These are phyloP conservation scores for Empis livida DNA, from an alignment of 2,888 invertebrate species.

Conservation along the genomic window DNA sequence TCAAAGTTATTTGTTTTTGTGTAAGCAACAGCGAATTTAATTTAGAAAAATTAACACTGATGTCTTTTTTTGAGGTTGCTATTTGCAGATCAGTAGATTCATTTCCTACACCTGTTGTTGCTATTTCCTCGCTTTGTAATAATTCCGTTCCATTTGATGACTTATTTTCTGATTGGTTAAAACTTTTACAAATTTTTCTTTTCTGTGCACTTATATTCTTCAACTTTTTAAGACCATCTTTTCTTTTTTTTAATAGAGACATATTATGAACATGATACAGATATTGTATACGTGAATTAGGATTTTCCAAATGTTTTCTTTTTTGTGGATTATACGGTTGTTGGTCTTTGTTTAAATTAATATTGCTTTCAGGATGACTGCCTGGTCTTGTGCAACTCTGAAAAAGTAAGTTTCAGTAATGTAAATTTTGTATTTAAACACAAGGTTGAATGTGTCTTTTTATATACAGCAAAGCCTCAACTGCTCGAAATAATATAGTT, in stretches of 20 bases:
- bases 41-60: slow-evolving; percentile 3
- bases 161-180: slow-evolving; percentile 15
- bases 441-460: no score
- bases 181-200: slow-evolving; percentile 3
- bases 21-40: neutral
- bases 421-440: no score
- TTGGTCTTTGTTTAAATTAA: slow-evolving; percentile 3
- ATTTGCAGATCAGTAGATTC: slow-evolving; percentile 12
- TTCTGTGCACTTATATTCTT: slow-evolving; percentile 18
- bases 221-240: slow-evolving; percentile 5
- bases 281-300: no score
- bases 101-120: slow-evolving; percentile 6
- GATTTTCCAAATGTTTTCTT: no score
- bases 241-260: no score
- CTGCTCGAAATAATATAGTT: no score
- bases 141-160: slow-evolving; percentile 17
- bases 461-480: no score
- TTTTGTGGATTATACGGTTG: neutral
- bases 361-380: slow-evolving; percentile 7
- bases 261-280: no score
- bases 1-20: neutral
- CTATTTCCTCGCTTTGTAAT: slow-evolving; percentile 7
- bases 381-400: slow-evolving; percentile 12
- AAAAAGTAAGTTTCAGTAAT: no score
- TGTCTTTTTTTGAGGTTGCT: slow-evolving; percentile 23